Evolutionary conservation across 1,140 invertebrate species (phyloP).

Genomic region (Calephelis nemesis): DNA sequence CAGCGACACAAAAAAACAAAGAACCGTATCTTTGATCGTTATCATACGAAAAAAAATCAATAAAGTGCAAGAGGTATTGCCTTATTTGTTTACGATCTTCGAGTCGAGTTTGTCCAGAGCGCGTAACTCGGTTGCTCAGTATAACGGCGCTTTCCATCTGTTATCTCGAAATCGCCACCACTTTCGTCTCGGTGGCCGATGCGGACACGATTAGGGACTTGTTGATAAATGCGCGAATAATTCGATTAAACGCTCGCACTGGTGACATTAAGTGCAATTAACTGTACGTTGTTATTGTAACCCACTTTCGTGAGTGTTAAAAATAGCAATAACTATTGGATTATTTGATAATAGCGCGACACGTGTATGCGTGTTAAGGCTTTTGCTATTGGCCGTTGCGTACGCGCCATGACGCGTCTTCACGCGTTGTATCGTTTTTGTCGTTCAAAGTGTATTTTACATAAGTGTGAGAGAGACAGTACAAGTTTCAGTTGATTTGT

Average conservation of each 20-base stretch:
- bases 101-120: conserved; percentile 53
- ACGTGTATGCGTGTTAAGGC: too few species aligned
- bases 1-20: too few species aligned
- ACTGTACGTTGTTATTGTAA: conserved; percentile 9
- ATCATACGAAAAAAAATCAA: background rate
- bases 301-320: background rate
- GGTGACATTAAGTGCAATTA: conserved; percentile 18
- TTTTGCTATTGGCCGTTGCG: too few species aligned
- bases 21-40: too few species aligned
- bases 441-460: too few species aligned
- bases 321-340: too few species aligned
- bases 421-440: too few species aligned
- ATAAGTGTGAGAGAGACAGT: too few species aligned
- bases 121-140: conserved; percentile 64
- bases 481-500: too few species aligned
- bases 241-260: conserved; percentile 41
- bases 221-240: conserved; percentile 56
- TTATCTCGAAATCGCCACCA: conserved; percentile 61
- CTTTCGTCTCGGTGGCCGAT: conserved; percentile 44
- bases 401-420: too few species aligned
- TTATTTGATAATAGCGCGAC: too few species aligned
- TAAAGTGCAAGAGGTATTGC: conserved; percentile 26
- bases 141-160: conserved; percentile 69
- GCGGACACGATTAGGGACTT: conserved; percentile 44
- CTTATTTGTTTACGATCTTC: conserved; percentile 45